phyloP scores from a whole-genome alignment of 2,797 vertebrate genomes.

The Dromococcyx pavoninus region DNA sequence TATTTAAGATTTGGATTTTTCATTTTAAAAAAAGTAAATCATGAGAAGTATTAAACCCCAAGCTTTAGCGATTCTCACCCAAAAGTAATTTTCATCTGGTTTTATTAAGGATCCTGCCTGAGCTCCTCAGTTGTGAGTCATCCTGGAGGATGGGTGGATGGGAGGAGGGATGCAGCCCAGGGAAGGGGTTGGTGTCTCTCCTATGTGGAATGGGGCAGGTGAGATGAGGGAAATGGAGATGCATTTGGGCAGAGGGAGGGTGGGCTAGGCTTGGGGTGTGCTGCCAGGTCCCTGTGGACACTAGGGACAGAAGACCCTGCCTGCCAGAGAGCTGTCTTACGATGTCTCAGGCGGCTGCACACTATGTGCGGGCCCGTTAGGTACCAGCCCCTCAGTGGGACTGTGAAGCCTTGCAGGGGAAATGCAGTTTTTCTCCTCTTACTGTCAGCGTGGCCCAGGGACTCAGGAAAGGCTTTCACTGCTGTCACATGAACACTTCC shows the following conservation, averaged over 20 bases:
- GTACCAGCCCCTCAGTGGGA: neutral
- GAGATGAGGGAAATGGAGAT: neutral
- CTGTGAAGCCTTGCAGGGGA: neutral
- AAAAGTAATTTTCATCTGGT: neutral
- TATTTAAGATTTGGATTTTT: neutral
- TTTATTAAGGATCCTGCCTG: neutral
- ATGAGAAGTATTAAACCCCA: neutral
- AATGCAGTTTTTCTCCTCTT: neutral
- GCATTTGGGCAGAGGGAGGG: fast-evolving
- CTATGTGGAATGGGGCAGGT: fast-evolving
- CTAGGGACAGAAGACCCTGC: neutral
- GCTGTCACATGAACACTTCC: neutral
- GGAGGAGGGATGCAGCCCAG: neutral
- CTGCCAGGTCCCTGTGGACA: neutral
- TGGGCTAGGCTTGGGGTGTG: fast-evolving
- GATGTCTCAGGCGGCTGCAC: fast-evolving
- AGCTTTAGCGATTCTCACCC: neutral
- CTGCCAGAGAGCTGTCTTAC: neutral
- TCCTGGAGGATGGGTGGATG: neutral
- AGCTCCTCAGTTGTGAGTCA: neutral
- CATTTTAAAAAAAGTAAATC: neutral
- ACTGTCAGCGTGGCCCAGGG: neutral
- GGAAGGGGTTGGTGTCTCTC: neutral
- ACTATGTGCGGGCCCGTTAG: fast-evolving
- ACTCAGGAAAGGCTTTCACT: neutral